Conservation (phyloP, 30 jellyfish, hydroid and myxozoan genomes). For the Turritopsis rubra region DNA sequence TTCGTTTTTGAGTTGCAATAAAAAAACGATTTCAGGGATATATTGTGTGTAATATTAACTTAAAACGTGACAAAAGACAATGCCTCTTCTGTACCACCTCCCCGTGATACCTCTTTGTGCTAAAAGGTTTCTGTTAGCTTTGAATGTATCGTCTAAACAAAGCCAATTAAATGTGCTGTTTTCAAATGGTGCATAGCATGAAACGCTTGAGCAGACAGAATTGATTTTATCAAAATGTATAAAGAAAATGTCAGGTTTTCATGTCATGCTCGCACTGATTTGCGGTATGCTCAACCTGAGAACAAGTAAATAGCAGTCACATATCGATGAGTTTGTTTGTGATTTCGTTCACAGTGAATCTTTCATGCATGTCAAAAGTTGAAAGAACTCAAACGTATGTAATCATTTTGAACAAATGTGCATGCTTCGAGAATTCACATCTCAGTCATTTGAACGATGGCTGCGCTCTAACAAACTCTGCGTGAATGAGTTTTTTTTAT, state of each 20-base stretch:
- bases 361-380: conserved; percentile 26
- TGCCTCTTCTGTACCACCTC: too few species aligned
- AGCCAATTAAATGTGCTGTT: background rate
- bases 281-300: background rate
- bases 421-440: background rate
- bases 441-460: background rate
- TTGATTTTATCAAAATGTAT: background rate
- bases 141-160: background rate
- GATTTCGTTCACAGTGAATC: conserved; percentile 12
- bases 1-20: background rate
- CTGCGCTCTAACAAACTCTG: background rate
- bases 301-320: background rate
- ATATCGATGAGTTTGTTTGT: background rate
- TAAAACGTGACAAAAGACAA: too few species aligned
- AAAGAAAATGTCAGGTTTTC: background rate
- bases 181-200: background rate
- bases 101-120: too few species aligned
- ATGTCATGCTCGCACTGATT: background rate
- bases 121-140: background rate
- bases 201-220: background rate
- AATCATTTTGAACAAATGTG: background rate
- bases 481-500: background rate
- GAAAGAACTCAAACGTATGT: background rate
- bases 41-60: too few species aligned
- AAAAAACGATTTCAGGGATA: too few species aligned